phyloP scores from a whole-genome alignment of 2,113 vertebrate genomes.

The Rhinichthys klamathensis region DNA sequence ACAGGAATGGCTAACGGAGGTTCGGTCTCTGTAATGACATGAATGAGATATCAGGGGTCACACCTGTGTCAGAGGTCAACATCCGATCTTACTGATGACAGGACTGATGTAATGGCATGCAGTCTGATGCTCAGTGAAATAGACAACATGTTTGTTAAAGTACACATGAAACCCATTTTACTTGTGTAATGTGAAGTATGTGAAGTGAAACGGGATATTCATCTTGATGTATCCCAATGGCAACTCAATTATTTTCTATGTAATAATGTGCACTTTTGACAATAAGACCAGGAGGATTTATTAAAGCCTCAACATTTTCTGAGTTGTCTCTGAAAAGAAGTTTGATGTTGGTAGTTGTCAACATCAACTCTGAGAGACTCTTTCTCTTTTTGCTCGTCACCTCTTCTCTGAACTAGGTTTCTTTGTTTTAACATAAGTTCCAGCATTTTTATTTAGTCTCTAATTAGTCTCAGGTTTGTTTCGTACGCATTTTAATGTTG shows the following conservation, averaged over 20 bases:
- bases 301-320: not conserved
- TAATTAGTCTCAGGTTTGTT: too few relatives aligned
- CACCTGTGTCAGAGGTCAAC: not conserved
- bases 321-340: too few relatives aligned
- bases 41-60: not conserved
- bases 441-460: too few relatives aligned
- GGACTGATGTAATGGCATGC: not conserved
- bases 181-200: not conserved
- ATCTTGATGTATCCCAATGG: not conserved
- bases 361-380: too few relatives aligned
- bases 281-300: not conserved
- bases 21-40: not conserved
- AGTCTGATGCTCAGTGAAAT: too few relatives aligned
- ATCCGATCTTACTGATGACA: not conserved
- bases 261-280: not conserved
- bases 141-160: not conserved
- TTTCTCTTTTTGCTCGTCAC: too few relatives aligned
- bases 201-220: not conserved
- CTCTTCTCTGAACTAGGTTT: too few relatives aligned
- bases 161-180: not conserved
- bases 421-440: too few relatives aligned
- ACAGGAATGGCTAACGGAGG: slow-evolving; percentile 47
- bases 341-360: too few relatives aligned
- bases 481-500: too few relatives aligned
- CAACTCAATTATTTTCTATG: not conserved